Conservation (phyloP, 2,888 invertebrate genomes). For the Cancer borealis region DNA sequence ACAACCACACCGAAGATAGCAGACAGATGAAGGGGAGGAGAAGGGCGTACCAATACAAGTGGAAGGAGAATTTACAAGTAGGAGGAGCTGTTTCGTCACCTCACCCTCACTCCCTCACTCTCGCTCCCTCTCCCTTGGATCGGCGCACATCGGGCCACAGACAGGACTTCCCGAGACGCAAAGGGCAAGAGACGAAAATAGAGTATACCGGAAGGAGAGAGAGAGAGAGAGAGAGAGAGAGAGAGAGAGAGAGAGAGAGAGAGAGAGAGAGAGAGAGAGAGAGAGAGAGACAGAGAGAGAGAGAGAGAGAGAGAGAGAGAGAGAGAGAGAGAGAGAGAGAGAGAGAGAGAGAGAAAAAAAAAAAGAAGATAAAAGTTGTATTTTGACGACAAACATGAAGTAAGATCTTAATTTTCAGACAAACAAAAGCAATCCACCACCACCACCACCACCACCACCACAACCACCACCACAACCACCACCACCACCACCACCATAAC, state of each 20-base stretch:
- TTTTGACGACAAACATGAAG: background rate
- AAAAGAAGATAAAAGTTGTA: background rate
- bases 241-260: conserved; percentile 25
- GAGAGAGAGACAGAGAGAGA: conserved; percentile 25
- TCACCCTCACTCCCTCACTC: background rate
- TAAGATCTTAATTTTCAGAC: background rate
- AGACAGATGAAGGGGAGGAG: background rate
- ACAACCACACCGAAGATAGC: background rate
- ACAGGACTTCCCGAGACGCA: background rate
- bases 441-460: background rate
- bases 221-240: conserved; percentile 23
- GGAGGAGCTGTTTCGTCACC: conserved; percentile 9
- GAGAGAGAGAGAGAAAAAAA: background rate
- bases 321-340: background rate
- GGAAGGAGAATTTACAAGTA: conserved; percentile 24
- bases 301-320: background rate
- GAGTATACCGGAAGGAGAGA: background rate
- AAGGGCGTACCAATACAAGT: background rate
- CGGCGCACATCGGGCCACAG: background rate
- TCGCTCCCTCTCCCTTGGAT: background rate
- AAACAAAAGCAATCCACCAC: background rate
- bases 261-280: conserved; percentile 28
- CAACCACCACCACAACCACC: no score
- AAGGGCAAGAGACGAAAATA: background rate
- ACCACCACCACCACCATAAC: no score